Base-by-base conservation (phyloP, 2,888 invertebrate species). In the Lasioglossum zephyrum region DNA sequence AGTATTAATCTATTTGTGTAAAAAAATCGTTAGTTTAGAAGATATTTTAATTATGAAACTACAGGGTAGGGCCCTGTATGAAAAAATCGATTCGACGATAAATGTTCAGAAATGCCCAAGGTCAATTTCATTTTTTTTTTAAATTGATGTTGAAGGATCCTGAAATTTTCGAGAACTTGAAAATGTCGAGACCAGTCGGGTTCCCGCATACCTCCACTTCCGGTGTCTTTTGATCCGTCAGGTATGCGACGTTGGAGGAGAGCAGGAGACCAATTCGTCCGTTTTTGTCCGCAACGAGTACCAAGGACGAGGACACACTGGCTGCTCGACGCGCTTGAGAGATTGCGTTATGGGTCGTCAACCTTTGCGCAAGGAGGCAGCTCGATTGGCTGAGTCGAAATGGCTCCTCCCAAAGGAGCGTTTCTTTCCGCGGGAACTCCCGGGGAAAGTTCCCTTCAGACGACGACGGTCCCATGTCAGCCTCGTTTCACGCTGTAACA, bases 331-430 rank as follows among this genome's bases (percentile, higher is more conserved):
- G 44, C 77, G 76, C 82, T 81, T 72, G 81, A 88, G 85, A 84
- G 85, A 89, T 89, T 82, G 86, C 79, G 82, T 89, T 87, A 89
- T 87, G 77, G 77, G 73, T 74, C 87, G 87, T 87, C 77, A 82
- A 86, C 80, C 81, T 87, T 84, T 73, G 77, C 77, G 74, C 77
- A 81, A 81, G 75, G 80, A 82, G 89, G 86, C 82, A 86, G 82
- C 78, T 80, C 86, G 87, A 89, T 89, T 89, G 89, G 87, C 81
- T 82, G 76, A 70, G 75, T 81, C 77, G 89, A 85, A 89, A 89
- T 80, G 81, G 85, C 83, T 78, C 63, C 53, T 77, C 81, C 79
- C 87, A 44, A 39, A 84, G 81, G 84, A 76, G 36, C 76, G 80
- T 74, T 85, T 57, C 79, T 84, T 79, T 60, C 69, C 72, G 26